Conservation (phyloP, 2,113 vertebrate species). For the Lathamus discolor region DNA sequence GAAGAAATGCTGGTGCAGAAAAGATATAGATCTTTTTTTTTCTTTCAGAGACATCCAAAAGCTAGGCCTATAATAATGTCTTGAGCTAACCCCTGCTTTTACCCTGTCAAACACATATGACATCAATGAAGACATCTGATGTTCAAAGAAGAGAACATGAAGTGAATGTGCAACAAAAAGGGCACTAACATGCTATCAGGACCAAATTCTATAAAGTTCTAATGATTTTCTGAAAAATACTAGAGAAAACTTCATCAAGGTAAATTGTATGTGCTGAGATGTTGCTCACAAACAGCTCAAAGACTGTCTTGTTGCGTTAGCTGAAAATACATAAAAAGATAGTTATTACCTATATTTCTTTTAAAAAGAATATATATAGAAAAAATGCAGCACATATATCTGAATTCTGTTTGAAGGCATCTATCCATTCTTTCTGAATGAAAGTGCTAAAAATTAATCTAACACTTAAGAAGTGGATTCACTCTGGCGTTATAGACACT, state of each 20-base stretch:
- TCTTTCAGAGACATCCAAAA: background rate
- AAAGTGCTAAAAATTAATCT: background rate
- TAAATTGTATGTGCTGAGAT: background rate
- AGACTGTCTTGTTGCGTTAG: background rate
- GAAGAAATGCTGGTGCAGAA: background rate
- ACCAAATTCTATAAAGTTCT: background rate
- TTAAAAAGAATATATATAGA: no score
- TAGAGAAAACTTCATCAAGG: background rate
- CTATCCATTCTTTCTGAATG: background rate
- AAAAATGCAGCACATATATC: background rate
- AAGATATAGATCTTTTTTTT: background rate
- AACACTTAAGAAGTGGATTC: background rate
- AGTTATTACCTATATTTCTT: background rate
- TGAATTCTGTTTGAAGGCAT: background rate
- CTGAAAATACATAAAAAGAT: background rate
- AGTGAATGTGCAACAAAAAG: background rate
- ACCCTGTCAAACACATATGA: background rate
- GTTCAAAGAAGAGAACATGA: background rate
- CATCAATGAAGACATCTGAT: background rate
- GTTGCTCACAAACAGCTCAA: background rate
- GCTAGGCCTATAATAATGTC: background rate
- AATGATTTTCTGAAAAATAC: background rate
- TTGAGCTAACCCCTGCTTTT: background rate
- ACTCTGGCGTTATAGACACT: background rate
- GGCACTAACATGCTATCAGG: background rate